Conservation (phyloP, 2,797 vertebrate species). For the Cyclopterus lumpus region DNA sequence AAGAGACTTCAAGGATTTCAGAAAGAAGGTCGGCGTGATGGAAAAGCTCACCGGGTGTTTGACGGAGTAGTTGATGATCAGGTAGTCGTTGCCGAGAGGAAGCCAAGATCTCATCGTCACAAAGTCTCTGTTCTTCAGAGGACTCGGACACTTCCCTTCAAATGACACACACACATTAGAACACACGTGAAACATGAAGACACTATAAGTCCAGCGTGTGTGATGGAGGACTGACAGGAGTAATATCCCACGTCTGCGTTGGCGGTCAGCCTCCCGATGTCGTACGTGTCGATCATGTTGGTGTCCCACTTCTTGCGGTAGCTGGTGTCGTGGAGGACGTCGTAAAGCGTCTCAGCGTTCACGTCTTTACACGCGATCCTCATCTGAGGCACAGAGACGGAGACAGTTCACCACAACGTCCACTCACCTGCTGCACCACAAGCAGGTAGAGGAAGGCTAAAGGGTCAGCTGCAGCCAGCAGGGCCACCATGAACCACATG, state of each 20-base stretch:
- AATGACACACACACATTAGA: neutral
- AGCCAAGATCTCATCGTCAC: constrained; percentile 92
- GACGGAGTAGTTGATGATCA: constrained; percentile 94
- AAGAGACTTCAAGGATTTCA: neutral
- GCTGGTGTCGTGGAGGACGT: constrained; percentile 87
- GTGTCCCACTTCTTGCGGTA: constrained; percentile 89
- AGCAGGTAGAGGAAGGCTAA: too few relatives aligned
- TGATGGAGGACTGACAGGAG: constrained; percentile 77
- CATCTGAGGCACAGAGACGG: constrained; percentile 79
- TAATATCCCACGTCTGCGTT: constrained; percentile 91
- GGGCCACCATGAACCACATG: too few relatives aligned
- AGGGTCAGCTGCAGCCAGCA: too few relatives aligned
- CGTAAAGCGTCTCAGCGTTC: constrained; percentile 84
- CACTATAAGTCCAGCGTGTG: too few relatives aligned
- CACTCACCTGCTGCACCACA: too few relatives aligned
- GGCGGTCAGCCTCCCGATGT: constrained; percentile 88
- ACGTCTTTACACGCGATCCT: constrained; percentile 88
- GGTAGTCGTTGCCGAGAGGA: constrained; percentile 89
- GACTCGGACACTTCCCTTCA: constrained; percentile 88
- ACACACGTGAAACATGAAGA: neutral
- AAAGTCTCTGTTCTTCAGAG: constrained; percentile 92
- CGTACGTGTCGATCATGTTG: constrained; percentile 90
- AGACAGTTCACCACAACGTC: neutral
- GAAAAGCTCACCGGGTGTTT: constrained; percentile 87
- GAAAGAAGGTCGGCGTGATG: neutral